Conservation (phyloP, 2,797 vertebrate genomes). For the Liparis tanakae region DNA sequence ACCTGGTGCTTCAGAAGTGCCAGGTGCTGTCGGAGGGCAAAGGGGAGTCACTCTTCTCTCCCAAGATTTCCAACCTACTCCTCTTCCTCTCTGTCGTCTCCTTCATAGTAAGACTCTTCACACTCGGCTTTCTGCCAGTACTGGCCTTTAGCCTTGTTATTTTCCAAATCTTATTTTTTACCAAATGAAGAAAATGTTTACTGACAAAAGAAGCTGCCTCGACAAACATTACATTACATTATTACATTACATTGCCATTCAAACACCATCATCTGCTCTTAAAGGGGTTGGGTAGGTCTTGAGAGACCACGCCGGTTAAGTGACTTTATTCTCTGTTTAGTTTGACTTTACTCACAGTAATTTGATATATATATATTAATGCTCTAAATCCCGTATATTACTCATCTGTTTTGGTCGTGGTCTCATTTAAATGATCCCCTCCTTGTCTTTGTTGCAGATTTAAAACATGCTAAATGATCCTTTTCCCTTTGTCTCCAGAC, state of each 20-base stretch:
- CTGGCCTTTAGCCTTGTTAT: background rate
- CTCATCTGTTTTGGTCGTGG: background rate
- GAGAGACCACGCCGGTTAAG: background rate
- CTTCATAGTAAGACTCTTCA: slow-evolving; percentile 88
- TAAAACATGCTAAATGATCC: background rate
- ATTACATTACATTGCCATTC: no score
- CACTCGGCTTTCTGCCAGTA: background rate
- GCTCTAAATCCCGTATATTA: background rate
- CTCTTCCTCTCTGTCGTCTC: slow-evolving; percentile 91
- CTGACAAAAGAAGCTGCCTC: background rate
- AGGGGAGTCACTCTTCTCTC: slow-evolving; percentile 92
- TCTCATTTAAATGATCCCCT: background rate
- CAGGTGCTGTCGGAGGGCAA: slow-evolving; percentile 93
- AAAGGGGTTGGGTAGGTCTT: background rate
- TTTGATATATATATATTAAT: background rate
- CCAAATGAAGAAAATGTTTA: background rate
- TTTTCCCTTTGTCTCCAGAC: slow-evolving; percentile 78
- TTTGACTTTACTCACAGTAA: background rate
- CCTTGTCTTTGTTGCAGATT: background rate
- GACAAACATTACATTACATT: no score
- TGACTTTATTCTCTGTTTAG: background rate
- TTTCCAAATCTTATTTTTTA: background rate
- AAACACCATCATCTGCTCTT: background rate
- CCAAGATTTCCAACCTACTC: slow-evolving; percentile 90
- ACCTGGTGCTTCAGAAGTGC: slow-evolving; percentile 92